A percentile compares a stretch with the other conserved stretches of the same genome.
phyloP scores from a whole-genome alignment of 2,888 invertebrate species.

The Notocelia uddmanniana region DNA sequence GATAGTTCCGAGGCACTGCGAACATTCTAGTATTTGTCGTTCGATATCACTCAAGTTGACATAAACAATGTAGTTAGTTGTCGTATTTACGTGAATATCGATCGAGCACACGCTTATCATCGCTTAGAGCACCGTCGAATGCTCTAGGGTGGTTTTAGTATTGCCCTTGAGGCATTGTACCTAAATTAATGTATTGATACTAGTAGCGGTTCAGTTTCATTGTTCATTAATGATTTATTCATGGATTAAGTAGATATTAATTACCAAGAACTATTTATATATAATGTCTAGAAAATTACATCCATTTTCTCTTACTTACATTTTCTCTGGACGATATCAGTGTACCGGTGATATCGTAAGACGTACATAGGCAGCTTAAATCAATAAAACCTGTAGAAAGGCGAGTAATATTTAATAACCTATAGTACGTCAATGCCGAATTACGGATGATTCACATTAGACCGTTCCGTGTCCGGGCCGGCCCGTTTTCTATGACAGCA shows the following conservation, averaged over 20 bases:
- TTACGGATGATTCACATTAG: too few relatives aligned
- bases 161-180: slow-evolving; percentile 21
- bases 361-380: slow-evolving; percentile 6
- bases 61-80: slow-evolving; percentile 61
- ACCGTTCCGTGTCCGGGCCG: too few relatives aligned
- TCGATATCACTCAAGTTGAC: slow-evolving; percentile 62
- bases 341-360: slow-evolving; percentile 5
- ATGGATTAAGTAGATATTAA: slow-evolving; percentile 1
- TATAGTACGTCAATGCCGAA: slow-evolving; percentile 30
- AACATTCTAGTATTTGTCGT: slow-evolving; percentile 67
- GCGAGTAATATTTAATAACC: slow-evolving; percentile 41
- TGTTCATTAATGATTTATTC: neutral
- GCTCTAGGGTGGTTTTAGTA: slow-evolving; percentile 14
- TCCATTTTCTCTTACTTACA: too few relatives aligned
- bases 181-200: slow-evolving; percentile 1
- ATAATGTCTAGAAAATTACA: neutral
- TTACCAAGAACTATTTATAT: neutral
- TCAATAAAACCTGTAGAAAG: slow-evolving; percentile 37
- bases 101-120: slow-evolving; percentile 63
- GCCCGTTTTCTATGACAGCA: too few relatives aligned
- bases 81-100: slow-evolving; percentile 61
- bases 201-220: neutral
- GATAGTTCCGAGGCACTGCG: slow-evolving; percentile 51
- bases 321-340: neutral
- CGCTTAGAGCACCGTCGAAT: slow-evolving; percentile 47